phyloP scores from a whole-genome alignment of 2,888 invertebrate species.

The Ptychoptera albimana region DNA sequence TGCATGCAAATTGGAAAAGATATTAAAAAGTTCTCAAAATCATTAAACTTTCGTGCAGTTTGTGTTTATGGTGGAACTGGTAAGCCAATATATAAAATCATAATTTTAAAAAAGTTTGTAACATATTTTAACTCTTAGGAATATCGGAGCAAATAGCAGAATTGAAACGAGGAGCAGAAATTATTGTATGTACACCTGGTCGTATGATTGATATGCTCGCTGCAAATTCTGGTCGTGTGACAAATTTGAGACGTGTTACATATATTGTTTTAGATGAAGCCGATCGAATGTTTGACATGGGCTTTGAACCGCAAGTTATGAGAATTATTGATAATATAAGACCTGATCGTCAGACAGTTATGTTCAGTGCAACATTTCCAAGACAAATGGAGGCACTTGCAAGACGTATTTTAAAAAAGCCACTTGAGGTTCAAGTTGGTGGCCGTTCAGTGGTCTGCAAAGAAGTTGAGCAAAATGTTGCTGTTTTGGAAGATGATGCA shows the following conservation, averaged over 20 bases:
- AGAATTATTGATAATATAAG: conserved; percentile 93
- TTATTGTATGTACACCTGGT: conserved; percentile 98
- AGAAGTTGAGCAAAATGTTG: conserved; percentile 91
- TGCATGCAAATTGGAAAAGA: conserved; percentile 99
- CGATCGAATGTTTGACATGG: conserved; percentile 99
- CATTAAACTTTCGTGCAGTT: conserved; percentile 69
- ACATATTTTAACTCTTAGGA: conserved; percentile 51
- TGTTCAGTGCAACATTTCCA: conserved; percentile 99
- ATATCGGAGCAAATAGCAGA: conserved; percentile 87
- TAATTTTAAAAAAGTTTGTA: conserved; percentile 44
- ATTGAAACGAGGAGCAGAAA: conserved; percentile 89
- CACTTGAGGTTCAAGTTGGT: conserved; percentile 94
- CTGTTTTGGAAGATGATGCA: conserved; percentile 87
- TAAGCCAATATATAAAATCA: conserved; percentile 39
- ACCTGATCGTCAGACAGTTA: conserved; percentile 93
- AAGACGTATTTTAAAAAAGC: conserved; percentile 78
- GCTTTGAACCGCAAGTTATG: conserved; percentile 84
- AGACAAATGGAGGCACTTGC: conserved; percentile 98
- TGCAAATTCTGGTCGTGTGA: conserved; percentile 94
- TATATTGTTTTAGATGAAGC: conserved; percentile 98
- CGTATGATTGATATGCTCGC: conserved; percentile 99
- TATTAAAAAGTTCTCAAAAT: conserved; percentile 86
- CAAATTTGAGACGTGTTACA: conserved; percentile 90
- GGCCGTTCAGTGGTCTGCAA: conserved; percentile 94
- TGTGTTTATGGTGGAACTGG: conserved; percentile 99